These are phyloP conservation scores for Philopotamus ludificatus DNA, from an alignment of 1,140 invertebrate genomes.

Conservation along the genomic window DNA sequence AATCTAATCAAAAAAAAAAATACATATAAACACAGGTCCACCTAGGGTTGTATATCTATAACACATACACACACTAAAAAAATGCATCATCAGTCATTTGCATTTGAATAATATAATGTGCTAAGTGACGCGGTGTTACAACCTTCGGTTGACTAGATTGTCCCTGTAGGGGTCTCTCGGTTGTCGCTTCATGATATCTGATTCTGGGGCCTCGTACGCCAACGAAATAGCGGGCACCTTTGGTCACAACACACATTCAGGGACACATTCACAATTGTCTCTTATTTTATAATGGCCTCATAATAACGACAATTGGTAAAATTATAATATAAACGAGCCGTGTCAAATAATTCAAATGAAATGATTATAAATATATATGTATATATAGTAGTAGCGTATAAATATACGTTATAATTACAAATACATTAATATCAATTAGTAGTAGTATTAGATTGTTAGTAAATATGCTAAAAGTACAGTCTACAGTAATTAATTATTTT, in stretches of 20 bases:
- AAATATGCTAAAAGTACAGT: background rate
- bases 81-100: slow-evolving; percentile 41
- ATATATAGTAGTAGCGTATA: slow-evolving; percentile 40
- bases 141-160: slow-evolving; percentile 95
- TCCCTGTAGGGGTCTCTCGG: slow-evolving; percentile 91
- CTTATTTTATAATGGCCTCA: slow-evolving; percentile 2
- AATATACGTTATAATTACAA: background rate
- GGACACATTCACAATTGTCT: slow-evolving; percentile 32
- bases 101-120: slow-evolving; percentile 39
- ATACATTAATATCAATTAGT: background rate
- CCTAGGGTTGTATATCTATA: slow-evolving; percentile 13
- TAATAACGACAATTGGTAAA: slow-evolving; percentile 2
- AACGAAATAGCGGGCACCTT: slow-evolving; percentile 94
- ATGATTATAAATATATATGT: slow-evolving; percentile 27
- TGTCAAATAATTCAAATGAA: slow-evolving; percentile 22
- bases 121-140: slow-evolving; percentile 43
- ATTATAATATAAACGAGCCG: slow-evolving; percentile 13
- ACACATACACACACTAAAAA: slow-evolving; percentile 40
- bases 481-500: background rate
- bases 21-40: background rate
- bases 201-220: slow-evolving; percentile 94
- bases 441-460: background rate
- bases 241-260: slow-evolving; percentile 49
- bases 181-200: slow-evolving; percentile 96
- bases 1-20: slow-evolving; percentile 6